A percentile compares a stretch with the other conserved stretches of the same genome.
Evolutionary conservation across 2,113 vertebrate species (phyloP).

Genomic region (Columbina picui): DNA sequence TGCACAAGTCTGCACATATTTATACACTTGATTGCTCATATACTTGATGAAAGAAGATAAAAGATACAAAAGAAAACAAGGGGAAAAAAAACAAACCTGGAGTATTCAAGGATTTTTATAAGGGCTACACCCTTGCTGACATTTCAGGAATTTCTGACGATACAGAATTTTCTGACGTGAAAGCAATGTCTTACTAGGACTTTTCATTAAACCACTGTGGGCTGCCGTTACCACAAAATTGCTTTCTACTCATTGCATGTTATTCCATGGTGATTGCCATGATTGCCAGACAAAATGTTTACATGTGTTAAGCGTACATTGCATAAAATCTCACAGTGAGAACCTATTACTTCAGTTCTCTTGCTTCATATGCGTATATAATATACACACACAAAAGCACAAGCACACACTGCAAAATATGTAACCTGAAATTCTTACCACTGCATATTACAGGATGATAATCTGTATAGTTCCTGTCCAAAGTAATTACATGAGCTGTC

Average conservation of each 20-base stretch:
- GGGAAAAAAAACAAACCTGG: neutral
- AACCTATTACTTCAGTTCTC: neutral
- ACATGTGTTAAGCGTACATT: neutral
- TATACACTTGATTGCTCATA: neutral
- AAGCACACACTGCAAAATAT: neutral
- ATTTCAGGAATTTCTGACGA: conserved; percentile 35
- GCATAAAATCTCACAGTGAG: neutral
- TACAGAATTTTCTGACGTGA: conserved; percentile 16
- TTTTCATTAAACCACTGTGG: neutral
- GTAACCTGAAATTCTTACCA: neutral
- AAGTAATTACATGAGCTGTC: neutral
- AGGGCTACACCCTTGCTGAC: neutral
- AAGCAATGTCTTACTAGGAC: conserved; percentile 3
- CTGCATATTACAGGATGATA: neutral
- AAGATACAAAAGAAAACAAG: neutral
- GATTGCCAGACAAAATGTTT: neutral
- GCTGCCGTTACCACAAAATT: conserved; percentile 10
- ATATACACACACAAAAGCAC: neutral
- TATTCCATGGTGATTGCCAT: neutral
- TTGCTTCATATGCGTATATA: neutral
- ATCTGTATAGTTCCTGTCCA: neutral
- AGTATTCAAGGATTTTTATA: neutral
- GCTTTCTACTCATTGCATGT: neutral
- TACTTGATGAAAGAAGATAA: neutral
- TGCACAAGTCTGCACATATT: neutral